A percentile compares a stretch with the other conserved stretches of the same genome.
Evolutionary conservation across 2,113 vertebrate genomes (phyloP).

Genomic region (Sylvietta virens): DNA sequence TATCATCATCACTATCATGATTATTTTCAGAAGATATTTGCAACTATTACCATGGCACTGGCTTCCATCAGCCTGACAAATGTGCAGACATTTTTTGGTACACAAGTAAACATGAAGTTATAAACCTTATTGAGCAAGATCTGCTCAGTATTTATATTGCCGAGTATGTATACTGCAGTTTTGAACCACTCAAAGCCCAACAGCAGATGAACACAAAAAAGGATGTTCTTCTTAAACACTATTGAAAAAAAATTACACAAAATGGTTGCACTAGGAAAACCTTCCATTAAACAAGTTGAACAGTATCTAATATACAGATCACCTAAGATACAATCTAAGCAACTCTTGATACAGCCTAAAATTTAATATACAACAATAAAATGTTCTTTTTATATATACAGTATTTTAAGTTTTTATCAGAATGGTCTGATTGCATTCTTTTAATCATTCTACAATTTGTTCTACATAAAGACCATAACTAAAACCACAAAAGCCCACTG

Average conservation of each 20-base stretch:
- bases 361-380: background rate
- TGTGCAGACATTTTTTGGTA: background rate
- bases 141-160: background rate
- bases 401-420: background rate
- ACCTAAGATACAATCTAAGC: background rate
- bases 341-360: background rate
- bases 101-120: background rate
- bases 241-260: background rate
- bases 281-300: background rate
- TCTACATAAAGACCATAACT: background rate
- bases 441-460: background rate
- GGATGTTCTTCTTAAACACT: background rate
- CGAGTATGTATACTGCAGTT: background rate
- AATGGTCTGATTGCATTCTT: background rate
- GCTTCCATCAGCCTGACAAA: background rate
- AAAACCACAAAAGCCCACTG: background rate
- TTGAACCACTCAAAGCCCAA: background rate
- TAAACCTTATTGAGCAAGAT: background rate
- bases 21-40: background rate
- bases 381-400: background rate
- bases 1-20: background rate
- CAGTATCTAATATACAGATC: background rate
- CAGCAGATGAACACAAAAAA: background rate
- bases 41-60: background rate
- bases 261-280: background rate